Base-by-base conservation (phyloP, 2,113 vertebrate genomes). In the Columba janthina region DNA sequence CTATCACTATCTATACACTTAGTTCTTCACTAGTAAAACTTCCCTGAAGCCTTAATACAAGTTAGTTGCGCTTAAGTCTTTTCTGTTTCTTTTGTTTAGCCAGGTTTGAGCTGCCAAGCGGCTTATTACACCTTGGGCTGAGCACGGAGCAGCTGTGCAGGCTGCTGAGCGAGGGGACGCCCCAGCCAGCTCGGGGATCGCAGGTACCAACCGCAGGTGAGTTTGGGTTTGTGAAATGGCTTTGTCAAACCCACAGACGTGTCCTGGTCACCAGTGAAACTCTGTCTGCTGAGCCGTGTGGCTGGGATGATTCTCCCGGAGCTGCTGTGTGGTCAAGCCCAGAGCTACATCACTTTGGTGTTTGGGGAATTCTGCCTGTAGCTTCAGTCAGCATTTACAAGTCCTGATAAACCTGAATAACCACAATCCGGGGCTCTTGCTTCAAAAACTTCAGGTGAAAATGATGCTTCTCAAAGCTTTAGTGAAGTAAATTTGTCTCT, bases 351-450 rank as follows among this genome's bases (percentile, higher is more conserved):
- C 58, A 5, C 71, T 75, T 36, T 24, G 77, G 20, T 61, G 86
- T 78, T 26, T 1, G 19, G 80, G 81, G 73, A 96, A 79, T 88
- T 94, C 65, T 79, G 67, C 95, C 84, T 89, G 61, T 6, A 60
- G 87, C 84, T 65, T 44, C 87, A 89, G 44, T 38, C 94, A 90
- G 93, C 34, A 4, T 62, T 88, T 89, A 14, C 13, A 20, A 75
- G 74, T 88, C 95, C 85, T 93, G 95, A 65, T 72, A 79, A 95
- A 96, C 95, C 84, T 88, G 96, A 95, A 85, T 78, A 91, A 94
- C 95, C n/a, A 40, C 95, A 97, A 95, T 95, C 89, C 72, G 10
- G 53, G 60, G 54, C 76, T 77, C 64, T 62, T 34, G 70, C 70
- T 91, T 79, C 53, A 85, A 46, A 87, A 92, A 31, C 51, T 28